These are phyloP conservation scores for Julus scandinavius DNA, from an alignment of 2,888 invertebrate species.

Conservation along the genomic window DNA sequence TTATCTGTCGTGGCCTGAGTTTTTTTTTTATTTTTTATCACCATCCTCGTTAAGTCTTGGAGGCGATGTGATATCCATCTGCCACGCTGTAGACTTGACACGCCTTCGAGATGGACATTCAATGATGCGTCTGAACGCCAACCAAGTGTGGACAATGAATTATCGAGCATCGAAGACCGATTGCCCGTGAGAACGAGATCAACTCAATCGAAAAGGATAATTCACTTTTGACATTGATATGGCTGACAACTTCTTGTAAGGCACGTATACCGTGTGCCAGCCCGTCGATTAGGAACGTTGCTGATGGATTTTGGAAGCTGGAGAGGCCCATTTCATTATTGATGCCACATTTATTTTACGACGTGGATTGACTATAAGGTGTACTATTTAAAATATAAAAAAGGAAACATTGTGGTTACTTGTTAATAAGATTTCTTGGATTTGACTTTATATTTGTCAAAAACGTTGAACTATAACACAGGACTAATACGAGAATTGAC, in stretches of 20 bases:
- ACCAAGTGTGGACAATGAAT: slow-evolving; percentile 8
- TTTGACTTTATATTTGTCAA: too few species aligned
- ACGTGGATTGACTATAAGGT: background rate
- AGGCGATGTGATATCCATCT: background rate
- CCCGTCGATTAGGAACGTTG: background rate
- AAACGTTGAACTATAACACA: too few species aligned
- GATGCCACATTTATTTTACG: slow-evolving; percentile 6
- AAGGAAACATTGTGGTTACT: too few species aligned
- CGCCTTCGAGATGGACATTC: slow-evolving; percentile 20
- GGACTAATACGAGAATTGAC: too few species aligned
- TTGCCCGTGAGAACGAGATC: background rate
- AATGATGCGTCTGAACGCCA: background rate
- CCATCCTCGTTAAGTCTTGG: background rate
- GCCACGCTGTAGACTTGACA: background rate
- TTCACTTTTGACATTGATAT: background rate
- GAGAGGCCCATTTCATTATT: background rate
- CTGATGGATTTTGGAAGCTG: background rate
- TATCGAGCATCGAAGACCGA: background rate
- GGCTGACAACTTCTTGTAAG: background rate
- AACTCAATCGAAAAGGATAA: background rate
- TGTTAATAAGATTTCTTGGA: too few species aligned
- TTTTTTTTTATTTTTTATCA: background rate
- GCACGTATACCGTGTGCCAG: background rate
- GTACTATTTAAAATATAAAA: background rate
- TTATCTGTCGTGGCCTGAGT: background rate